Percentiles rank a stretch among this genome's conserved stretches.
phyloP scores from a whole-genome alignment of 2,797 vertebrate species.

The Hybognathus amarus region DNA sequence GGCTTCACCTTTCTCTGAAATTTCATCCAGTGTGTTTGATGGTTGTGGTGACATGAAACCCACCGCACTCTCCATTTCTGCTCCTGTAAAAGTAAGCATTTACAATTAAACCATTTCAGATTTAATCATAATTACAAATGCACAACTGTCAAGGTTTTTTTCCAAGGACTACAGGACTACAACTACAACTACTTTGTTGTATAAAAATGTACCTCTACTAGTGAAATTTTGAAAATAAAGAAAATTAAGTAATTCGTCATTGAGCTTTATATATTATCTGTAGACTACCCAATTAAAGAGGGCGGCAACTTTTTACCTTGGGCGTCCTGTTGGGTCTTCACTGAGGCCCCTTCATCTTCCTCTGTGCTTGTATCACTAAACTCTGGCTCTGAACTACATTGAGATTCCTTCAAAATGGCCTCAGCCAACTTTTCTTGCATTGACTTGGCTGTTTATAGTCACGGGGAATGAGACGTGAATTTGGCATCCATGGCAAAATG shows the following conservation, averaged over 20 bases:
- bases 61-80: conserved; percentile 42
- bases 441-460: conserved; percentile 76
- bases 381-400: conserved; percentile 74
- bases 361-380: conserved; percentile 74
- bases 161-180: not conserved
- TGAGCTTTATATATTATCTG: conserved; percentile 1
- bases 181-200: not conserved
- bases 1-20: conserved; percentile 52
- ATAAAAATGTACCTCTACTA: not conserved
- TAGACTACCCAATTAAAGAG: not conserved
- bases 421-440: conserved; percentile 82
- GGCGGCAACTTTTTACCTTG: conserved; percentile 58
- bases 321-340: conserved; percentile 53
- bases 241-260: not conserved
- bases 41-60: conserved; percentile 50
- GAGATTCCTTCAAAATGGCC: conserved; percentile 67
- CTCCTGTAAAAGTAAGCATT: conserved; percentile 59
- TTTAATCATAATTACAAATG: not conserved
- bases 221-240: not conserved
- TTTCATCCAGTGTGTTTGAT: conserved; percentile 37
- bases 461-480: conserved; percentile 54
- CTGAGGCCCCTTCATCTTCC: conserved; percentile 69
- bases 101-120: conserved; percentile 1
- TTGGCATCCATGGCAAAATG: conserved; percentile 32
- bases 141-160: not conserved